Evolutionary conservation across 2,888 invertebrate genomes (phyloP).

Genomic region (Pterostichus niger): DNA sequence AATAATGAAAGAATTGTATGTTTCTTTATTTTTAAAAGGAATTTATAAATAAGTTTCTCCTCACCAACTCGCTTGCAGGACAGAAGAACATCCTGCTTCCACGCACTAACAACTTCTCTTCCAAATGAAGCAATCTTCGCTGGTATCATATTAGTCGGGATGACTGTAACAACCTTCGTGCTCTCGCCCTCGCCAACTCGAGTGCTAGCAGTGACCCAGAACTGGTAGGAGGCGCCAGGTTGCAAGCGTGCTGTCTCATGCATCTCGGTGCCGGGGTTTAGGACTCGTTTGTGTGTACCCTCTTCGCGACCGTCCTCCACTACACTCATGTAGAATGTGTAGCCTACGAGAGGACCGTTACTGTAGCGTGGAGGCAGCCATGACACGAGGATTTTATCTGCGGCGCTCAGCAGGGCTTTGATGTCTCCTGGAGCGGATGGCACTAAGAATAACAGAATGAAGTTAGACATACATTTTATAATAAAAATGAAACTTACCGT

Average conservation of each 20-base stretch:
- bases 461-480: no score
- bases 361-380: slow-evolving; percentile 93
- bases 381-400: slow-evolving; percentile 91
- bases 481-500: slow-evolving; percentile 80
- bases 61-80: slow-evolving; percentile 91
- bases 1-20: no score
- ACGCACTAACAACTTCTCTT: slow-evolving; percentile 87
- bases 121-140: slow-evolving; percentile 95
- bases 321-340: slow-evolving; percentile 90
- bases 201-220: slow-evolving; percentile 88
- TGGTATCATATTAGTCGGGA: slow-evolving; percentile 89
- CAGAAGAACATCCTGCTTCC: slow-evolving; percentile 91
- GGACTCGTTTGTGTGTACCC: slow-evolving; percentile 87
- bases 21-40: no score
- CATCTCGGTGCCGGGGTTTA: slow-evolving; percentile 84
- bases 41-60: background rate
- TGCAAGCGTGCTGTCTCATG: slow-evolving; percentile 86
- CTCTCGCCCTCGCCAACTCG: slow-evolving; percentile 91
- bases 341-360: slow-evolving; percentile 91
- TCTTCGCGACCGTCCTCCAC: slow-evolving; percentile 89
- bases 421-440: slow-evolving; percentile 94
- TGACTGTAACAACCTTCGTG: slow-evolving; percentile 87
- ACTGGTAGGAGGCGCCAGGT: slow-evolving; percentile 87
- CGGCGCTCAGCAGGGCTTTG: slow-evolving; percentile 92
- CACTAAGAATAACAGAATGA: slow-evolving; percentile 79